A percentile compares a stretch with the other conserved stretches of the same genome.
Evolutionary conservation across 2,113 vertebrate species (phyloP).

Genomic region (Callopanchax toddi): DNA sequence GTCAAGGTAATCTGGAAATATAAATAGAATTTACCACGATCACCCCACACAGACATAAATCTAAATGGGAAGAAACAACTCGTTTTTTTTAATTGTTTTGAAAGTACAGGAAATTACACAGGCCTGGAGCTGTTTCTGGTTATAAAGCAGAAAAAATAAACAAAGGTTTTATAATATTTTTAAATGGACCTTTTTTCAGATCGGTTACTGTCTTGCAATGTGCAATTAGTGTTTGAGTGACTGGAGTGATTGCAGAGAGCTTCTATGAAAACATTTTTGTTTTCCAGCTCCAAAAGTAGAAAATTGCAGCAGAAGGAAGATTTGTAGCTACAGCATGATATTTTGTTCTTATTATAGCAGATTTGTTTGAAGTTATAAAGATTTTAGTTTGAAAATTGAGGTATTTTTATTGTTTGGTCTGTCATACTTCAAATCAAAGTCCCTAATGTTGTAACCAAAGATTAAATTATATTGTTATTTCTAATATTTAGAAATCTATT

Average conservation of each 20-base stretch:
- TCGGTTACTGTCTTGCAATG: neutral
- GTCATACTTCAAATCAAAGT: too few relatives aligned
- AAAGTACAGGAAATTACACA: neutral
- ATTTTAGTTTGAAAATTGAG: too few relatives aligned
- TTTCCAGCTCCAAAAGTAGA: neutral
- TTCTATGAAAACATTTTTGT: neutral
- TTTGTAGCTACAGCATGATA: neutral
- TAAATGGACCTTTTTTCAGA: neutral
- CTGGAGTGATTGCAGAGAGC: neutral
- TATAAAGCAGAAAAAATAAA: neutral
- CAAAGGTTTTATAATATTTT: neutral
- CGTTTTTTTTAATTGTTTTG: too few relatives aligned
- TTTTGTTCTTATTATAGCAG: neutral
- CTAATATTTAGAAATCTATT: too few relatives aligned
- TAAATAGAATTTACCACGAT: conserved; percentile 1
- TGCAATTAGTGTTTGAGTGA: neutral
- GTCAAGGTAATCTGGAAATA: conserved; percentile 87
- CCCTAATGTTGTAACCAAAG: too few relatives aligned
- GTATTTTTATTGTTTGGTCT: conserved; percentile 1
- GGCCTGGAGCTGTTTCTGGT: neutral
- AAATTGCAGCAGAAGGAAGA: neutral
- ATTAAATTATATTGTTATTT: too few relatives aligned
- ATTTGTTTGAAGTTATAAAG: neutral
- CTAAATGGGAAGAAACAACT: neutral
- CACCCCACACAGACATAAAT: neutral